Evolutionary conservation across 2,113 vertebrate genomes (phyloP), one percentile per base, ranked within the genome.

Genomic region (Chloroceryle aenea): DNA sequence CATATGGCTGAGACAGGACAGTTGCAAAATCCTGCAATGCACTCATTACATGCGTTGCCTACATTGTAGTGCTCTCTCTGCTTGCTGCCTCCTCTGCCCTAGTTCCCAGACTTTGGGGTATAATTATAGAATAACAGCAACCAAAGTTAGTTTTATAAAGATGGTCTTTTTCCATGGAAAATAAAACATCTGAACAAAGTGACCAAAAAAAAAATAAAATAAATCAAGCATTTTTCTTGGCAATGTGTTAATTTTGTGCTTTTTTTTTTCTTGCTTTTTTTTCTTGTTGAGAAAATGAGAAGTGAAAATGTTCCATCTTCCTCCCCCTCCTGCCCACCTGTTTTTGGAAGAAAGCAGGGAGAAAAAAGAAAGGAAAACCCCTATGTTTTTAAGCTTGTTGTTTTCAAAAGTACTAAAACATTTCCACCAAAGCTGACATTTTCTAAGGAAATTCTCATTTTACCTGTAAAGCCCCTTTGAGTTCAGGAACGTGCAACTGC

Each of bases 61-160:
- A 16, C 59, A 4, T 26, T 38, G 42, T 10, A 32, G 56, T 43
- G 76, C 52, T 52, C n/a, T 34, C 72, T 72, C 88, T 75, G 47
- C 73, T 84, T 14, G 0, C 64, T 92, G 72, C 68, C 61, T 67
- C 69, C 83, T 91, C 83, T 94, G 92, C 66, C 95, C 90, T 90
- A 92, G 83, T 96, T 96, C 95, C 85, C 95, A 95, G 90, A 92
- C 85, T 84, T 88, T 32, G 76, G 93, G 80, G 36, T 93, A 53
- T 86, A 96, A 94, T 95, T 96, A 93, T 94, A 95, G 93, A 92
- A 96, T 56, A 91, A 27, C 40, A 87, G 66, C 27, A 72, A 68
- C 47, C 45, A 48, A 93, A 81, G 21, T 17, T 89, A 56, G 18
- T 77, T 90, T 74, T 0, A 61, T 92, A 93, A 87, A 88, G 16